Evolutionary conservation across 2,888 invertebrate genomes (phyloP), one percentile per base, ranked within the genome.

Genomic region (Noctuana brunneofusca): DNA sequence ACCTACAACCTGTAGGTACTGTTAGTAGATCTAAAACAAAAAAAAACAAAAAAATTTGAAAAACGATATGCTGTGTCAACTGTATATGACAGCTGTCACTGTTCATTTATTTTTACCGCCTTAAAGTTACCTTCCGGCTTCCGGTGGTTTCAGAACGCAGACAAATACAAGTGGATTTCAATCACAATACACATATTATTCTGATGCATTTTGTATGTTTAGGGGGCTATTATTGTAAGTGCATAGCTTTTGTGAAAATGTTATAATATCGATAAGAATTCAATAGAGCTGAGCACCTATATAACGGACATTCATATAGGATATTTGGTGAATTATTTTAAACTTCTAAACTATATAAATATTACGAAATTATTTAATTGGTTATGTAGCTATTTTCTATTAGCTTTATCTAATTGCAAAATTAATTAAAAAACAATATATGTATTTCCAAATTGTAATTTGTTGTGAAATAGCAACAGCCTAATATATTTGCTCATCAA

Each of bases 151-250:
- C 11, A 32, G 1, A 32, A 9, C 11, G 30, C n/a, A n/a, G 35
- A 12, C 2, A n/a, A n/a, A n/a, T n/a, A n/a, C 12, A 3, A 35
- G 35, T 35, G 35, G 35, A 35, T 12, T 35, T 35, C 35, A n/a
- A n/a, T n/a, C 35, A 35, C n/a, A n/a, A n/a, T n/a, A n/a, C n/a
- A n/a, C 35, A 35, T 30, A 30, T 30, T 35, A n/a, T 35, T 35
- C 12, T 1, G 3, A 35, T 35, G n/a, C n/a, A 16, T 41, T 41
- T 22, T 46, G 46, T 46, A 46, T 46, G 4, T 20, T 46, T 20
- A 18, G 3, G 6, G 46, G 46, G 9, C 56, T 64, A 59, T 59
- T 35, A 58, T 43, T 60, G 38, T 64, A 64, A 65, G 65, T 65
- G 65, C n/a, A n/a, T n/a, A n/a, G n/a, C 63, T 63, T 65, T 32